Evolutionary conservation across 1,140 invertebrate genomes (phyloP).

Genomic region (Acarapis woodi): DNA sequence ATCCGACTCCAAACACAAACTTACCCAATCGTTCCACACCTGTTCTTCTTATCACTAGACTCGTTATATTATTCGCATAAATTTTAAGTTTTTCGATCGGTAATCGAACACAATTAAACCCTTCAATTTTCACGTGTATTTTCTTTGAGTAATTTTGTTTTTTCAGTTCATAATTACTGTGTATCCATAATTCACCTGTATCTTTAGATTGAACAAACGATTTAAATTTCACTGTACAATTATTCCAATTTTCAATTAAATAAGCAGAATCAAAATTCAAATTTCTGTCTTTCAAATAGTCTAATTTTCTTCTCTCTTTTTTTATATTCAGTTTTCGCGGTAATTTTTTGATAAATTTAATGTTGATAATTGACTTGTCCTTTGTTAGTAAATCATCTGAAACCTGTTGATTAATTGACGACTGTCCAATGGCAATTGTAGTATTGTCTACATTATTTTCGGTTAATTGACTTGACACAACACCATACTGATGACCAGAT

Average conservation of each 20-base stretch:
- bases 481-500: too few species aligned
- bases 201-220: too few species aligned
- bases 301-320: conserved; percentile 1
- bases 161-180: background rate
- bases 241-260: background rate
- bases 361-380: conserved; percentile 4
- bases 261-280: conserved; percentile 8
- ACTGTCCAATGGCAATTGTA: too few species aligned
- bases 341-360: conserved; percentile 2
- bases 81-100: background rate
- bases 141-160: conserved; percentile 1
- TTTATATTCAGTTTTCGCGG: background rate
- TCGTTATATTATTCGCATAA: conserved; percentile 3
- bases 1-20: conserved; percentile 1
- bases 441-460: too few species aligned
- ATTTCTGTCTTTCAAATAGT: conserved; percentile 1
- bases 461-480: too few species aligned
- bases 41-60: conserved; percentile 6
- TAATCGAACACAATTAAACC: background rate
- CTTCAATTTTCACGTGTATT: conserved; percentile 7
- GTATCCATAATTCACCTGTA: too few species aligned
- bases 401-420: too few species aligned
- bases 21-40: background rate
- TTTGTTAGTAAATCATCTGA: conserved; percentile 5
- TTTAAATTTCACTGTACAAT: conserved; percentile 6